These are phyloP conservation scores for Labroides dimidiatus DNA, from an alignment of 2,797 vertebrate species.

Conservation along the genomic window DNA sequence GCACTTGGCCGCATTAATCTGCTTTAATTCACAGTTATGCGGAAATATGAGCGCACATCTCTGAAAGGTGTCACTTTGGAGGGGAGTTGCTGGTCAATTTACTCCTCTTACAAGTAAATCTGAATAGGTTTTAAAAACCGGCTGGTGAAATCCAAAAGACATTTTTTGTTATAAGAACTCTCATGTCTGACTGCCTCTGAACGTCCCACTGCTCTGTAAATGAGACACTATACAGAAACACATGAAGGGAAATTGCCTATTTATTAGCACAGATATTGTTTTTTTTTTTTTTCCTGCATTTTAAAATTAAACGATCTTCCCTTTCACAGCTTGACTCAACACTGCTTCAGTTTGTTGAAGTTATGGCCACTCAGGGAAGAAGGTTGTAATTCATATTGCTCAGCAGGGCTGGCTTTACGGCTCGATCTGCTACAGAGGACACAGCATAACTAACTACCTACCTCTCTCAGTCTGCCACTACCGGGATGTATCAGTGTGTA, in stretches of 20 bases:
- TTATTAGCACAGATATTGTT: constrained; percentile 14
- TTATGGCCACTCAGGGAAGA: constrained; percentile 27
- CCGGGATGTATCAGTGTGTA: constrained; percentile 2
- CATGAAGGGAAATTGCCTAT: neutral
- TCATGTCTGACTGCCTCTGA: neutral
- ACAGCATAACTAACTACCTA: constrained; percentile 22
- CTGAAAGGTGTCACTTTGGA: constrained; percentile 34
- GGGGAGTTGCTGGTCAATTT: neutral
- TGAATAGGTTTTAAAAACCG: neutral
- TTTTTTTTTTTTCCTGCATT: constrained; percentile 16
- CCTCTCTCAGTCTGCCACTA: constrained; percentile 17
- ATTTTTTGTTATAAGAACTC: neutral
- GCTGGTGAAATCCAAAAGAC: neutral
- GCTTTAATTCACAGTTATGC: constrained; percentile 24
- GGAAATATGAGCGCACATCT: constrained; percentile 40
- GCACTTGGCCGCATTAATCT: constrained; percentile 22
- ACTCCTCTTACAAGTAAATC: neutral
- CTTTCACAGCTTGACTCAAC: constrained; percentile 20
- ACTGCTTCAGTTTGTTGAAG: constrained; percentile 53
- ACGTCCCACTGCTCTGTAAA: constrained; percentile 28
- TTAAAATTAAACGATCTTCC: constrained; percentile 11
- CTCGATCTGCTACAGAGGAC: constrained; percentile 19
- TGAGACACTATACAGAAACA: constrained; percentile 13
- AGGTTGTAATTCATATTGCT: constrained; percentile 20
- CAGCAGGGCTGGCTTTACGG: constrained; percentile 26